Percentiles rank a stretch among this genome's conserved stretches.
Conservation (phyloP, 2,113 vertebrate species). For the Pristiophorus japonicus region DNA sequence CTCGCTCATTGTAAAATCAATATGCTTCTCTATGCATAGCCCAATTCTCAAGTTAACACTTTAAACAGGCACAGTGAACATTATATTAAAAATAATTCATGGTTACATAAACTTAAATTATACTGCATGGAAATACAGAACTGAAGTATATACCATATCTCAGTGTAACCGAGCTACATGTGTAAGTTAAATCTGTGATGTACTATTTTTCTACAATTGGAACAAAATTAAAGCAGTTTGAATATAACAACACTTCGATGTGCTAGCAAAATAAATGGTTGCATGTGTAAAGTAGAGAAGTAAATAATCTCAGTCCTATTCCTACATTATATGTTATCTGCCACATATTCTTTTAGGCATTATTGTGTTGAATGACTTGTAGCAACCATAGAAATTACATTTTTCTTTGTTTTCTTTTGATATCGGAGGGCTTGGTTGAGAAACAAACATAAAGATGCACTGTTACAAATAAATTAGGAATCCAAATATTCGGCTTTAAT, state of each 20-base stretch:
- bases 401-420: background rate
- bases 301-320: conserved; percentile 11
- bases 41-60: conserved; percentile 38
- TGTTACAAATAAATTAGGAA: background rate
- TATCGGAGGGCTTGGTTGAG: background rate
- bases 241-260: background rate
- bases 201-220: background rate
- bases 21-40: conserved; percentile 25
- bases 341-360: background rate
- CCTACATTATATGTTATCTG: background rate
- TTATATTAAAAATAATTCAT: conserved; percentile 32
- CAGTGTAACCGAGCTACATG: conserved; percentile 22
- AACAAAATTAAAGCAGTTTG: conserved; percentile 28
- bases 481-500: no score
- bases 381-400: background rate
- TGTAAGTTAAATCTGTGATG: conserved; percentile 20
- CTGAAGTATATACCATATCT: conserved; percentile 18
- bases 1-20: conserved; percentile 36
- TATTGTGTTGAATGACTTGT: background rate
- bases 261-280: conserved; percentile 15
- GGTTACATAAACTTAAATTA: conserved; percentile 30
- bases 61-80: conserved; percentile 24
- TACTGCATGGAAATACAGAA: conserved; percentile 18
- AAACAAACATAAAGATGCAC: background rate
- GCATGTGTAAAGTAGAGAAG: background rate